A percentile compares a stretch with the other conserved stretches of the same genome.
Evolutionary conservation across 1,140 invertebrate genomes (phyloP).

Genomic region (Oncopodura yosiiana): DNA sequence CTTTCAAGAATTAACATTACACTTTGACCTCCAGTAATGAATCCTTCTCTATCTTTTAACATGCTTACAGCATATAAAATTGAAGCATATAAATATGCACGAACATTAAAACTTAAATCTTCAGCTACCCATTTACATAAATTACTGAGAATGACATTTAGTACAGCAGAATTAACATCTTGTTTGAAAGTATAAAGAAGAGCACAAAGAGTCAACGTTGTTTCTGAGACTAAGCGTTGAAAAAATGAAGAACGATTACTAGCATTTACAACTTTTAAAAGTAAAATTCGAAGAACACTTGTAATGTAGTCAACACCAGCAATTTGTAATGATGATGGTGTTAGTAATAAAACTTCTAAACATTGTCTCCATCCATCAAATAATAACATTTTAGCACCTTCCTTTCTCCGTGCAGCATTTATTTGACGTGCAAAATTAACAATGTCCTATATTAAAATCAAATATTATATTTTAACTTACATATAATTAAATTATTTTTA

Average conservation of each 20-base stretch:
- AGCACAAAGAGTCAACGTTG: constrained; percentile 19
- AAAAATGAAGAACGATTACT: constrained; percentile 10
- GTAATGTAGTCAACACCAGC: constrained; percentile 18
- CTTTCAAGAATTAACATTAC: constrained; percentile 21
- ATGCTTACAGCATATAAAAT: constrained; percentile 21
- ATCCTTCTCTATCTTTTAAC: constrained; percentile 10
- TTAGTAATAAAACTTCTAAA: constrained; percentile 27
- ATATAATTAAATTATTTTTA: neutral
- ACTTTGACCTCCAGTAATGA: neutral
- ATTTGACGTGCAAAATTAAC: constrained; percentile 10
- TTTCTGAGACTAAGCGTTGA: constrained; percentile 17
- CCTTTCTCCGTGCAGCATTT: constrained; percentile 14
- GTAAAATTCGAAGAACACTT: constrained; percentile 12
- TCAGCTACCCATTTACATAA: constrained; percentile 15
- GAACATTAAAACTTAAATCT: constrained; percentile 10
- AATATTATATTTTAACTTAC: neutral
- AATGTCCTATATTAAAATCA: constrained; percentile 19
- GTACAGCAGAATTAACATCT: constrained; percentile 9
- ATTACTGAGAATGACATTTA: constrained; percentile 19
- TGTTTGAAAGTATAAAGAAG: constrained; percentile 11
- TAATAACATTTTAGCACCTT: constrained; percentile 22
- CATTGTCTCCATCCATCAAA: constrained; percentile 34
- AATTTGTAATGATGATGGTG: neutral
- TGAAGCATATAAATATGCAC: constrained; percentile 20
- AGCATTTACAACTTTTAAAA: constrained; percentile 17